Percentiles rank a stretch among this genome's conserved stretches.
Conservation (phyloP, 2,113 vertebrate genomes). For the Aplodontia rufa region DNA sequence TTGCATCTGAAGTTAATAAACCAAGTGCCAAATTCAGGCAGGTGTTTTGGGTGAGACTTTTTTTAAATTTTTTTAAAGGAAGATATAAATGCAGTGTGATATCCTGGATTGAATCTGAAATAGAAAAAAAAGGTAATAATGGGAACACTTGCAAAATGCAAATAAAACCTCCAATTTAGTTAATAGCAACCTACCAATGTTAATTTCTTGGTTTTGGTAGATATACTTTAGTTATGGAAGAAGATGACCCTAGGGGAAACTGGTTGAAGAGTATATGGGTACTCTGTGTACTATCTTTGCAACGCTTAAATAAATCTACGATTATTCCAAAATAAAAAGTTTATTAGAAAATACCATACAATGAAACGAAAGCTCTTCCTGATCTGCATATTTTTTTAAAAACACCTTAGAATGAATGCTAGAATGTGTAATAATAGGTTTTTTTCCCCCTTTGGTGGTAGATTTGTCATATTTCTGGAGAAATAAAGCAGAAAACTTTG, state of each 20-base stretch:
- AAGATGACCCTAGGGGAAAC: not conserved
- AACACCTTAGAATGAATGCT: not conserved
- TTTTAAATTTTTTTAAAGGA: not conserved
- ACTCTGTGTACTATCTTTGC: not conserved
- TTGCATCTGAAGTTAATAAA: not conserved
- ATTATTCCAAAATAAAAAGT: conserved; percentile 7
- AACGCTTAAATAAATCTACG: not conserved
- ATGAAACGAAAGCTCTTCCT: not conserved
- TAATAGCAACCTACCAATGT: not conserved
- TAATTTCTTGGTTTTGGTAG: not conserved
- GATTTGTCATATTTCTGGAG: not conserved
- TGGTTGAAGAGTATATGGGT: not conserved
- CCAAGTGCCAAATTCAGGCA: not conserved
- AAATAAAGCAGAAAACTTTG: not conserved
- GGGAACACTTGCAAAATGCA: not conserved
- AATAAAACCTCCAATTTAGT: not conserved
- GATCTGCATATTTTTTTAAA: not conserved
- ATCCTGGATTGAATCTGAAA: not conserved
- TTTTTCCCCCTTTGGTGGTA: not conserved
- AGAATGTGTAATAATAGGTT: not conserved
- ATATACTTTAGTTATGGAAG: not conserved
- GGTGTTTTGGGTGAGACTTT: not conserved
- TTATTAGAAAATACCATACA: not conserved
- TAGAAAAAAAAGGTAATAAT: not conserved
- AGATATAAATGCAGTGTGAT: not conserved